Evolutionary conservation across 2,797 vertebrate species (phyloP).

Genomic region (Oreochromis mossambicus): DNA sequence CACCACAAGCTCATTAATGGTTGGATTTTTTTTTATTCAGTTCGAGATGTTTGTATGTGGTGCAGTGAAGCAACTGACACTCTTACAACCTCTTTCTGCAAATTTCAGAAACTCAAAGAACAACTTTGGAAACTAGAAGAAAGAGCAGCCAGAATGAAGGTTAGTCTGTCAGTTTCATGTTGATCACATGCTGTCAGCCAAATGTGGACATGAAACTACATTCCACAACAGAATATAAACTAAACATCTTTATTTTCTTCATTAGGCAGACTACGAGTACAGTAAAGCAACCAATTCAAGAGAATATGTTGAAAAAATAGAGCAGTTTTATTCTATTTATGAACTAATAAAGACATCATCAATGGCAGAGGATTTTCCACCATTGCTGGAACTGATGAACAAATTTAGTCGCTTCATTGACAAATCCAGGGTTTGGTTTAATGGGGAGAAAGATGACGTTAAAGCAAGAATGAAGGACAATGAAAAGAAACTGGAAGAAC

Average conservation of each 20-base stretch:
- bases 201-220: neutral
- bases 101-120: neutral
- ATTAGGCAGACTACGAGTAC: neutral
- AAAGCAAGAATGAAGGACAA: neutral
- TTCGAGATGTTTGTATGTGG: rapidly evolving
- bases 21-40: neutral
- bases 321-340: neutral
- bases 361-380: rapidly evolving
- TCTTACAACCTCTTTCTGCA: neutral
- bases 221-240: neutral
- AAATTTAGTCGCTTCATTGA: neutral
- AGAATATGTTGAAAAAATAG: neutral
- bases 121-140: neutral
- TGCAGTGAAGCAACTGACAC: neutral
- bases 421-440: neutral
- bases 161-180: neutral
- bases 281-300: neutral
- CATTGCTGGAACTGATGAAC: neutral
- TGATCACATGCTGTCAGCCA: neutral
- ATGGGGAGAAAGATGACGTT: neutral
- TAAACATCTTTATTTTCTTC: neutral
- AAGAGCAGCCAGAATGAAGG: neutral
- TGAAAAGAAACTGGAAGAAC: neutral
- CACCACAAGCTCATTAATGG: neutral
- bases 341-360: neutral